These are phyloP conservation scores for Oppia nitens DNA, from an alignment of 1,140 invertebrate species.

Conservation along the genomic window DNA sequence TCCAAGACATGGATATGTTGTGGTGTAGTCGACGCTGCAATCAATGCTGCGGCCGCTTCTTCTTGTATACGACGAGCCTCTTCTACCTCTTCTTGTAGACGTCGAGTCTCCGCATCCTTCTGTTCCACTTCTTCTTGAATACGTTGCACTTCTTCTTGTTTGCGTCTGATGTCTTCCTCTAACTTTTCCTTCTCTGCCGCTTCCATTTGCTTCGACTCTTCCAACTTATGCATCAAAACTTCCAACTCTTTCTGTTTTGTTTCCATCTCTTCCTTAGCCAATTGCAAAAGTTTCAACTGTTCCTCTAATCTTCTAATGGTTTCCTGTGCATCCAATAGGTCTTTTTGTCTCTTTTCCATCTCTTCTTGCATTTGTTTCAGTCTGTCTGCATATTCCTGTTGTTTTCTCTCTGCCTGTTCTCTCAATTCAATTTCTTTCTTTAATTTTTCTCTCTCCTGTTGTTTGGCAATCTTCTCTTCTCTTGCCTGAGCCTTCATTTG, in stretches of 20 bases:
- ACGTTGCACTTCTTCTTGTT: constrained; percentile 68
- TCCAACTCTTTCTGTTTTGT: constrained; percentile 55
- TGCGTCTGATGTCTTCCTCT: constrained; percentile 70
- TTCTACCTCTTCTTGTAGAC: constrained; percentile 68
- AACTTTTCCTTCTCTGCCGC: constrained; percentile 70
- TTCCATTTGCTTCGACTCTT: constrained; percentile 75
- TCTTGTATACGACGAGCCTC: constrained; percentile 54
- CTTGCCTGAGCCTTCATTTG: constrained; percentile 96
- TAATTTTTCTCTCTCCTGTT: constrained; percentile 28
- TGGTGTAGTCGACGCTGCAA: constrained; percentile 53
- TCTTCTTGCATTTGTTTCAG: constrained; percentile 31
- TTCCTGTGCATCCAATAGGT: constrained; percentile 56
- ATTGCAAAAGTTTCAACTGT: constrained; percentile 27
- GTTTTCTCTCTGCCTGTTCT: constrained; percentile 32
- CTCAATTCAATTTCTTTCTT: constrained; percentile 30
- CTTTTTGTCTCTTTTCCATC: constrained; percentile 33
- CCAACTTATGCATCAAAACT: constrained; percentile 76
- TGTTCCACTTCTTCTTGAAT: constrained; percentile 53
- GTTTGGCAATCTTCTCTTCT: constrained; percentile 55
- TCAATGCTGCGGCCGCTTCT: constrained; percentile 51
- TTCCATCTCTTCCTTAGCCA: constrained; percentile 30
- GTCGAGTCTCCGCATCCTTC: constrained; percentile 76
- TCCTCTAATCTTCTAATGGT: constrained; percentile 30
- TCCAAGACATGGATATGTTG: constrained; percentile 62
- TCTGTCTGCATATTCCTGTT: constrained; percentile 32